A percentile compares a stretch with the other conserved stretches of the same genome.
These are phyloP conservation scores for Equus przewalskii DNA, from an alignment of 2,113 vertebrate species.

Conservation along the genomic window DNA sequence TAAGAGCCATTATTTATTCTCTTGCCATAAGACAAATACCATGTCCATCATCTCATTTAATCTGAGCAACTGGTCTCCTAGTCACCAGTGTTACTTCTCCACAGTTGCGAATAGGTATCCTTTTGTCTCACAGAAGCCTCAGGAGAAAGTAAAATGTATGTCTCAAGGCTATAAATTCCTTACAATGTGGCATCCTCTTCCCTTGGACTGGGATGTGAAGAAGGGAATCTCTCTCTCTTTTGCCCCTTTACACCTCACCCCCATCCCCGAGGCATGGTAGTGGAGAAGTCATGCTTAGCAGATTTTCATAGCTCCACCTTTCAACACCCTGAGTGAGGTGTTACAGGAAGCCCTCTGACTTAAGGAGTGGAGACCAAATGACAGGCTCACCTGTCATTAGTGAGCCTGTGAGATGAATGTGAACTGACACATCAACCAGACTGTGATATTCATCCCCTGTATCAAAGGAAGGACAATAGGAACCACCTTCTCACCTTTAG, in stretches of 20 bases:
- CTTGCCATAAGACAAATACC: not conserved
- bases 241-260: no score
- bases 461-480: not conserved
- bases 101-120: not conserved
- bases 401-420: not conserved
- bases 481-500: not conserved
- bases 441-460: not conserved
- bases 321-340: not conserved
- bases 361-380: not conserved
- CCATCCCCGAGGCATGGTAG: not conserved
- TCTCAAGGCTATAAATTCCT: not conserved
- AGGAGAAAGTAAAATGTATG: not conserved
- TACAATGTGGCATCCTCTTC: not conserved
- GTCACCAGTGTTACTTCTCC: not conserved
- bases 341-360: not conserved
- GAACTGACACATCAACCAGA: not conserved
- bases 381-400: not conserved
- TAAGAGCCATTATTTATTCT: not conserved
- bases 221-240: no score
- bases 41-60: not conserved
- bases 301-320: not conserved
- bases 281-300: not conserved
- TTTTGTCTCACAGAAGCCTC: not conserved
- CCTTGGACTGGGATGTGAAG: not conserved
- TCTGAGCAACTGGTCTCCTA: not conserved